Conservation (phyloP, 2,113 vertebrate genomes). For the Pseudonaja textilis region DNA sequence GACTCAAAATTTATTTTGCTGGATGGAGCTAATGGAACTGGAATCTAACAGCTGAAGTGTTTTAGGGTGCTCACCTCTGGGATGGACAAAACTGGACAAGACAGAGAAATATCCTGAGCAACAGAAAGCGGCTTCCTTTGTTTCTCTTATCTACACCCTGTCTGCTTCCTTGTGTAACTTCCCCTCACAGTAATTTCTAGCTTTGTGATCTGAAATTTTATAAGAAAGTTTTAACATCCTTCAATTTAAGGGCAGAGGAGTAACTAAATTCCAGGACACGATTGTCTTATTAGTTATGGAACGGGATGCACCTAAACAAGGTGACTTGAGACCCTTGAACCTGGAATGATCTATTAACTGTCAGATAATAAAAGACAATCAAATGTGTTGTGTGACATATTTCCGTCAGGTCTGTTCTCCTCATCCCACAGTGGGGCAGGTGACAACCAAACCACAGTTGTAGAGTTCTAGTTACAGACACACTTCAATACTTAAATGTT, state of each 20-base stretch:
- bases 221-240: background rate
- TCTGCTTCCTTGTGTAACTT: background rate
- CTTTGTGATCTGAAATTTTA: background rate
- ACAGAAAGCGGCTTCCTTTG: background rate
- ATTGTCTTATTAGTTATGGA: background rate
- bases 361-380: slow-evolving; percentile 59
- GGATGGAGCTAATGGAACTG: background rate
- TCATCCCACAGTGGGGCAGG: slow-evolving; percentile 46
- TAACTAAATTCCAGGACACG: background rate
- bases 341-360: slow-evolving; percentile 53
- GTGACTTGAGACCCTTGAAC: slow-evolving; percentile 66
- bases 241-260: background rate
- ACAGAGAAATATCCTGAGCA: background rate
- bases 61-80: background rate
- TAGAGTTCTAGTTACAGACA: slow-evolving; percentile 47
- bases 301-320: slow-evolving; percentile 65
- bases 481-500: slow-evolving; percentile 56
- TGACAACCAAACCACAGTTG: slow-evolving; percentile 47
- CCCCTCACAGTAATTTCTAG: background rate
- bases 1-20: background rate
- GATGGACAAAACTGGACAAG: background rate
- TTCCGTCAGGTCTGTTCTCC: slow-evolving; percentile 58
- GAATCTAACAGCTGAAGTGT: background rate
- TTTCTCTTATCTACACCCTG: background rate
- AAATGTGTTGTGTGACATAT: slow-evolving; percentile 56